Conservation (phyloP, 2,113 vertebrate genomes). For the Archilochus colubris region DNA sequence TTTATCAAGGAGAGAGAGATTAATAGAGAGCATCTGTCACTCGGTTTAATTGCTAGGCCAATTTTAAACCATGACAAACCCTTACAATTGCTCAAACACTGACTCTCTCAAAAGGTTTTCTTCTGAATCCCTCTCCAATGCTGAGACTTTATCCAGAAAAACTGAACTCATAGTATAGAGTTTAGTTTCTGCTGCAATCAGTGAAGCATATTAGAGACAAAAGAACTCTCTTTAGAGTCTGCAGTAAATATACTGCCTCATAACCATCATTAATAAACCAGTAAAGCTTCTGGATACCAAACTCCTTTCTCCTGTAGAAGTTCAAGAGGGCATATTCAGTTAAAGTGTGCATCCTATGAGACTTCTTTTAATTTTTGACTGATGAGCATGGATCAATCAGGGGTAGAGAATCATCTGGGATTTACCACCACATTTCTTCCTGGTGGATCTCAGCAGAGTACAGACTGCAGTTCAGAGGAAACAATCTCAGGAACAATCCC, state of each 20-base stretch:
- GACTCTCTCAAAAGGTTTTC: background rate
- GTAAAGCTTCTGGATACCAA: background rate
- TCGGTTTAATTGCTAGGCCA: too few species aligned
- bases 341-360: background rate
- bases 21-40: too few species aligned
- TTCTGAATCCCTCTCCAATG: background rate
- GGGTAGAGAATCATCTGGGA: background rate
- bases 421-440: background rate
- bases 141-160: background rate
- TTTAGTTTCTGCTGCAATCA: background rate
- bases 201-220: background rate
- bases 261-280: background rate
- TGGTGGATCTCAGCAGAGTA: background rate
- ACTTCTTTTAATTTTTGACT: background rate
- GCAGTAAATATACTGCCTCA: background rate
- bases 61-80: too few species aligned
- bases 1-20: too few species aligned
- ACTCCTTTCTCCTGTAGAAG: background rate
- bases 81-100: background rate
- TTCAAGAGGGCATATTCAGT: background rate
- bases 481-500: background rate
- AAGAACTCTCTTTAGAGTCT: background rate
- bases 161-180: background rate
- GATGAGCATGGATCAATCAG: background rate
- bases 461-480: background rate